Percentiles rank a stretch among this genome's conserved stretches.
Conservation (phyloP, 2,797 vertebrate species). For the Clarias laeviceps region DNA sequence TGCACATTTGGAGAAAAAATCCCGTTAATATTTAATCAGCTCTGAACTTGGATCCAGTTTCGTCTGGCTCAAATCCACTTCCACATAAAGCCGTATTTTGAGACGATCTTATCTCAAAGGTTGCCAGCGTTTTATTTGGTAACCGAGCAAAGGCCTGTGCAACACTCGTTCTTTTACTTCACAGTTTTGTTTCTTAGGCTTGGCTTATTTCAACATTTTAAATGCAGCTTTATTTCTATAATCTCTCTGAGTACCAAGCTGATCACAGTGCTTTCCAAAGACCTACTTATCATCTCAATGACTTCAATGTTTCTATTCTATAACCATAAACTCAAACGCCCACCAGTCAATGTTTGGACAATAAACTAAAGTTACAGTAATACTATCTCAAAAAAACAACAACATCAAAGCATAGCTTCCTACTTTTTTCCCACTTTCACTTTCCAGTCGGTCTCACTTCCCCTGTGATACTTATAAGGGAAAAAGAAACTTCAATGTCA, state of each 20-base stretch:
- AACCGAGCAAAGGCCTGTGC: not conserved
- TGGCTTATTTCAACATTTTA: not conserved
- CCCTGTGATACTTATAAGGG: too few relatives aligned
- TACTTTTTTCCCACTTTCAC: too few relatives aligned
- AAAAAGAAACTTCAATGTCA: too few relatives aligned
- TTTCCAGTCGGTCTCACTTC: too few relatives aligned
- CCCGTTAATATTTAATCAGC: not conserved
- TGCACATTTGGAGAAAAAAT: not conserved
- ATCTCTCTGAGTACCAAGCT: not conserved
- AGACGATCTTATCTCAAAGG: not conserved
- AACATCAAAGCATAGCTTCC: too few relatives aligned
- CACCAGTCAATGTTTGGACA: too few relatives aligned
- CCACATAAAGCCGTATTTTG: not conserved
- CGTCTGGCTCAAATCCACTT: not conserved
- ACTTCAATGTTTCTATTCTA: too few relatives aligned
- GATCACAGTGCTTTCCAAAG: not conserved
- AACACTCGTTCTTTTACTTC: not conserved
- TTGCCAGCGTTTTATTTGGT: not conserved
- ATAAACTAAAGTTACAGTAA: too few relatives aligned
- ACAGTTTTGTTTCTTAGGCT: not conserved
- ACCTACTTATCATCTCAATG: too few relatives aligned
- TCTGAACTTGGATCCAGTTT: not conserved
- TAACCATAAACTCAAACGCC: too few relatives aligned
- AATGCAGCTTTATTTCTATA: not conserved
- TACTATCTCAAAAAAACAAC: too few relatives aligned